Percentiles rank a stretch among this genome's conserved stretches.
Conservation (phyloP, 2,113 vertebrate species). For the Hylia prasina region DNA sequence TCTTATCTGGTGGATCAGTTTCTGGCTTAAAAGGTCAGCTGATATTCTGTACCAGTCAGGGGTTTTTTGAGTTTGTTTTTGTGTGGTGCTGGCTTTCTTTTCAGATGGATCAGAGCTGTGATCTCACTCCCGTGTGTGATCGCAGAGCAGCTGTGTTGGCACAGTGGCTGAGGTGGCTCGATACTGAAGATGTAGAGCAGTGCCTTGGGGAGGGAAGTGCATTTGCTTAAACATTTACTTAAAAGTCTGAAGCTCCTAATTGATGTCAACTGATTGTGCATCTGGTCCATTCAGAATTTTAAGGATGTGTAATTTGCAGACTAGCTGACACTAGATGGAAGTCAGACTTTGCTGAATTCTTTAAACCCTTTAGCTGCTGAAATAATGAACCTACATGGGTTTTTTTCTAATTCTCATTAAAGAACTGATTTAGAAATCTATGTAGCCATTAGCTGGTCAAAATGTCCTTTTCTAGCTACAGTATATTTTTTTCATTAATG, state of each 20-base stretch:
- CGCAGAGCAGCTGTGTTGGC: neutral
- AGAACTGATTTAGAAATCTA: neutral
- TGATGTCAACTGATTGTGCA: neutral
- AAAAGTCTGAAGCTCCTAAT: neutral
- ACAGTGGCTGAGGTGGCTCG: neutral
- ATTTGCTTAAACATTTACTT: slow-evolving; percentile 10
- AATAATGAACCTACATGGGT: neutral
- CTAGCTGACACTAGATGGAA: slow-evolving; percentile 21
- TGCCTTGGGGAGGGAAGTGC: neutral
- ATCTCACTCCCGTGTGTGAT: neutral
- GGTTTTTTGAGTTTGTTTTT: neutral
- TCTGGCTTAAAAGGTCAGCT: neutral
- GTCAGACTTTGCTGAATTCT: neutral
- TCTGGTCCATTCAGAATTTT: neutral
- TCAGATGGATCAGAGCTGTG: neutral
- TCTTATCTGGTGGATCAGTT: neutral
- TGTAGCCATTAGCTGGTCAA: neutral
- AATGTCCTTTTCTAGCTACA: neutral
- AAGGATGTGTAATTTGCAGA: neutral
- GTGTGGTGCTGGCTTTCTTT: neutral
- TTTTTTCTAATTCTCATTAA: neutral
- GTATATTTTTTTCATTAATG: neutral
- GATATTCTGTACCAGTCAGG: neutral
- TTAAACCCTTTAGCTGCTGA: neutral
- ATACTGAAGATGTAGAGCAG: neutral